These are phyloP conservation scores for Drosophila pseudoananassae DNA, from an alignment of 1,140 invertebrate species.

Conservation along the genomic window DNA sequence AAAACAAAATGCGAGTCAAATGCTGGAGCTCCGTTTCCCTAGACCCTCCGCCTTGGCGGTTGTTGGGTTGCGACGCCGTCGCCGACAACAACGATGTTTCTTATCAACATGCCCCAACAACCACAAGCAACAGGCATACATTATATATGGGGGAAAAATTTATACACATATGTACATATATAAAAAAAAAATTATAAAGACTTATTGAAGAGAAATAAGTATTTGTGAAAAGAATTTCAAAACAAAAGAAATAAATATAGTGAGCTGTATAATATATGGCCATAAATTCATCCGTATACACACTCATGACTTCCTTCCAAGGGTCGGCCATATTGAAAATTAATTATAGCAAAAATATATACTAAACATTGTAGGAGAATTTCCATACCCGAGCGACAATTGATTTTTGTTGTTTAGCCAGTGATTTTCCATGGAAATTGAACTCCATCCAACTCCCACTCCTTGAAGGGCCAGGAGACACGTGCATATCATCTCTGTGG, in stretches of 20 bases:
- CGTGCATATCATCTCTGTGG: conserved; percentile 49
- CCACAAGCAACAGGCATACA: conserved; percentile 29
- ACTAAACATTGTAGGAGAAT: conserved; percentile 7
- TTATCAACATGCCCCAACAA: conserved; percentile 66
- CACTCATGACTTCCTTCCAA: conserved; percentile 57
- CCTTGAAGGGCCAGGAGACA: conserved; percentile 17
- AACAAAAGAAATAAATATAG: conserved; percentile 73
- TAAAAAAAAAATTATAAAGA: conserved; percentile 37
- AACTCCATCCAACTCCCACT: conserved; percentile 28
- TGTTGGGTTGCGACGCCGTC: conserved; percentile 50
- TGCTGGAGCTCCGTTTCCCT: conserved; percentile 24
- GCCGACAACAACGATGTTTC: conserved; percentile 42
- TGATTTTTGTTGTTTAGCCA: conserved; percentile 29
- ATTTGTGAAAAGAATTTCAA: conserved; percentile 62
- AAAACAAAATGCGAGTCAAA: conserved; percentile 49
- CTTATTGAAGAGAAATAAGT: conserved; percentile 57
- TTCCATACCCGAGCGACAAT: conserved; percentile 20
- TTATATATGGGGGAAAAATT: conserved; percentile 37
- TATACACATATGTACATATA: neutral
- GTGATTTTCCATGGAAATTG: conserved; percentile 48
- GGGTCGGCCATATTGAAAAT: conserved; percentile 57
- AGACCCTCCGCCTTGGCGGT: conserved; percentile 40
- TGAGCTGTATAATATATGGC: conserved; percentile 28
- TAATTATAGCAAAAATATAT: conserved; percentile 33
- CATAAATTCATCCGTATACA: conserved; percentile 14